These are phyloP conservation scores for Polypterus bichir DNA, from an alignment of 2,113 vertebrate species.

Conservation along the genomic window DNA sequence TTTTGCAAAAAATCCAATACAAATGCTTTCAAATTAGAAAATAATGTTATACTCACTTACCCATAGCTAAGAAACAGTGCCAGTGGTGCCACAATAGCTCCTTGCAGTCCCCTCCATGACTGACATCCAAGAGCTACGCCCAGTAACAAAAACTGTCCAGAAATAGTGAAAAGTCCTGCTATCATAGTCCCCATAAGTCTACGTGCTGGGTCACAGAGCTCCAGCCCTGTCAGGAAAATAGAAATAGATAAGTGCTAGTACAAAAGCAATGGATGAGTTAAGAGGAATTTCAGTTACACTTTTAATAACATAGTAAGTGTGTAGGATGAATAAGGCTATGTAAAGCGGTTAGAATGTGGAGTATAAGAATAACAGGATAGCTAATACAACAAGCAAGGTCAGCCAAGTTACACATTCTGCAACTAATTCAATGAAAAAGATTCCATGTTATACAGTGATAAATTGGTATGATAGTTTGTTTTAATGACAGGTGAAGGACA, in stretches of 20 bases:
- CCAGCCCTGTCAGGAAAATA: constrained; percentile 52
- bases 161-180: constrained; percentile 59
- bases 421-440: too few species aligned
- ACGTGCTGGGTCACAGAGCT: constrained; percentile 70
- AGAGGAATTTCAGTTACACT: too few species aligned
- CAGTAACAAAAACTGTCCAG: constrained; percentile 68
- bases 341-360: too few species aligned
- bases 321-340: too few species aligned
- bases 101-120: constrained; percentile 69
- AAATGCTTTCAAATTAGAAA: too few species aligned
- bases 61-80: constrained; percentile 69
- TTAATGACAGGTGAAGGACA: too few species aligned
- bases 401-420: too few species aligned
- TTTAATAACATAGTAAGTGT: background rate
- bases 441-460: too few species aligned
- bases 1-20: too few species aligned
- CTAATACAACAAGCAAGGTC: background rate
- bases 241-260: background rate
- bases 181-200: constrained; percentile 59
- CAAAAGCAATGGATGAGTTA: background rate
- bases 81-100: constrained; percentile 61
- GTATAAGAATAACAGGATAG: constrained; percentile 3
- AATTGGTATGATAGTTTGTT: too few species aligned
- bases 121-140: constrained; percentile 67
- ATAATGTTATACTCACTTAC: constrained; percentile 31